A percentile compares a stretch with the other conserved stretches of the same genome.
Evolutionary conservation across 2,888 invertebrate genomes (phyloP).

Genomic region (Leptopilina myrica): DNA sequence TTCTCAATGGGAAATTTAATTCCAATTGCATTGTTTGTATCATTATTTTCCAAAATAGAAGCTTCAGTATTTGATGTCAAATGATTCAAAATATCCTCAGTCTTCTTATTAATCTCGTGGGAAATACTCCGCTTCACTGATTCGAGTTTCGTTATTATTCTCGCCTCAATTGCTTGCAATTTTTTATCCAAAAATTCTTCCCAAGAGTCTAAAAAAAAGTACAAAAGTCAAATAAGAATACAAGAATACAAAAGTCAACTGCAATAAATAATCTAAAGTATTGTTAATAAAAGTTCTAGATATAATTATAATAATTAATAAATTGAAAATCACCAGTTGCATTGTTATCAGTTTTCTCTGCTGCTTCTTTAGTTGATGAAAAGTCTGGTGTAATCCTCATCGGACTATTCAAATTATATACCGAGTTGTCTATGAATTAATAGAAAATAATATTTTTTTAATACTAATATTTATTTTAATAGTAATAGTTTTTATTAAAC

Average conservation of each 20-base stretch:
- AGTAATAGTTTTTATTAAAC: too few relatives aligned
- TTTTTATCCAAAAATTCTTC: slow-evolving; percentile 25
- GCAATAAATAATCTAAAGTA: too few relatives aligned
- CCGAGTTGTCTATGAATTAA: neutral
- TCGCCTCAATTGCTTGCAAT: neutral
- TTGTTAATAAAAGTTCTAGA: too few relatives aligned
- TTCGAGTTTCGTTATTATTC: neutral
- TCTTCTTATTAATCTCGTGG: slow-evolving; percentile 2
- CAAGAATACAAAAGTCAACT: neutral
- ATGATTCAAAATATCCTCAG: slow-evolving; percentile 1
- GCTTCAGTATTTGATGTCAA: neutral
- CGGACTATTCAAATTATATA: slow-evolving; percentile 6
- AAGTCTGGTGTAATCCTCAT: slow-evolving; percentile 17
- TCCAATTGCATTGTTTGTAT: neutral
- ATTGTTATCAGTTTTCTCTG: slow-evolving; percentile 2
- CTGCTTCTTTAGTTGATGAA: neutral
- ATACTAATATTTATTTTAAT: too few relatives aligned
- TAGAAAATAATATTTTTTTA: neutral
- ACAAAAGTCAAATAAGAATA: too few relatives aligned
- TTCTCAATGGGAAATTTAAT: neutral
- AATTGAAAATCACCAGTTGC: neutral
- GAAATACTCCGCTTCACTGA: slow-evolving; percentile 7
- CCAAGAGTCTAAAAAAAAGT: neutral
- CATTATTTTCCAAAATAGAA: slow-evolving; percentile 4
- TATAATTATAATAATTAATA: neutral